These are phyloP conservation scores for Leucoma salicis DNA, from an alignment of 2,888 invertebrate species.

Conservation along the genomic window DNA sequence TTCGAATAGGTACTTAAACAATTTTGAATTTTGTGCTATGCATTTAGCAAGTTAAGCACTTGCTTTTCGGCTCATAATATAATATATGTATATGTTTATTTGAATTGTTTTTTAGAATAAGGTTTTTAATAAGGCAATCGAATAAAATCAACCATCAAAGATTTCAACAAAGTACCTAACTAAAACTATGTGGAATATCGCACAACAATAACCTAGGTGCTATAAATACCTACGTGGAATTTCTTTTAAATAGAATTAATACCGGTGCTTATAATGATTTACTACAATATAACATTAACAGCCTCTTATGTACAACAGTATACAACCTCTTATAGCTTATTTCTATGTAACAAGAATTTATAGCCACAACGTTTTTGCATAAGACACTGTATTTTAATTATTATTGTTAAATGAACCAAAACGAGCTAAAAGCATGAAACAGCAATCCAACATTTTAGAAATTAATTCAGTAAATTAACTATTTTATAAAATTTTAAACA, in stretches of 20 bases:
- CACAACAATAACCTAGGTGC: too few species aligned
- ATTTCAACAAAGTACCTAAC: too few species aligned
- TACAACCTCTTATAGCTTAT: slow-evolving; percentile 60
- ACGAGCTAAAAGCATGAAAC: background rate
- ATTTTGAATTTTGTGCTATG: slow-evolving; percentile 3
- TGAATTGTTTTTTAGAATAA: too few species aligned
- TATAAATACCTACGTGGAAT: too few species aligned
- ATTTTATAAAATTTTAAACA: background rate
- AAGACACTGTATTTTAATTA: slow-evolving; percentile 63
- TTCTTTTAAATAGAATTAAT: too few species aligned
- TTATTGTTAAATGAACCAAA: slow-evolving; percentile 35
- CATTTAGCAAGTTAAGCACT: background rate
- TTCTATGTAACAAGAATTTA: slow-evolving; percentile 50
- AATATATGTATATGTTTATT: too few species aligned
- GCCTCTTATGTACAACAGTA: slow-evolving; percentile 67
- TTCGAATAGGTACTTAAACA: background rate
- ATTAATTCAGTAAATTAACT: too few species aligned
- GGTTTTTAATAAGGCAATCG: too few species aligned
- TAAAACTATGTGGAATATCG: too few species aligned
- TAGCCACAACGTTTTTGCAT: slow-evolving; percentile 63
- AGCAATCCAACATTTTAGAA: background rate
- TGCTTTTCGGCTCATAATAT: too few species aligned
- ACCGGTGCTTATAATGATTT: slow-evolving; percentile 42
- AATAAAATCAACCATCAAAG: too few species aligned
- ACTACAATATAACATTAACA: slow-evolving; percentile 49